phyloP scores from a whole-genome alignment of 2,797 vertebrate species.

The Brachyrhaphis roseni region DNA sequence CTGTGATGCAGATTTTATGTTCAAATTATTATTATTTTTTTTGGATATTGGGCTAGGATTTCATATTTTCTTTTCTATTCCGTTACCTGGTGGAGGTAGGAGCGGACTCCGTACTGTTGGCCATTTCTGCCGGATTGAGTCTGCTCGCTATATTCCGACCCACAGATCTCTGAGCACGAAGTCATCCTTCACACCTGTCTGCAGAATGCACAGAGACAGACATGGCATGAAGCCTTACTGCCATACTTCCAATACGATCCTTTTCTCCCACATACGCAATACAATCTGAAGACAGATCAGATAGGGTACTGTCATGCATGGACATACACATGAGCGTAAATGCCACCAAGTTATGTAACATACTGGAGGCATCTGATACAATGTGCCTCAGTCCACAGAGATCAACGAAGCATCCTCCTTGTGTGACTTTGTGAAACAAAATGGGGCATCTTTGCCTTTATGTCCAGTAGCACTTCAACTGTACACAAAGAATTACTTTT shows the following conservation, averaged over 20 bases:
- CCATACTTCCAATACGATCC: conserved; percentile 8
- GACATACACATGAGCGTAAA: conserved; percentile 16
- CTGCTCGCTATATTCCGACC: conserved; percentile 84
- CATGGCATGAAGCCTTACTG: conserved; percentile 24
- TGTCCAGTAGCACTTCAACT: conserved; percentile 24
- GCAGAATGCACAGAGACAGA: conserved; percentile 23
- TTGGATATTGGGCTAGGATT: not conserved
- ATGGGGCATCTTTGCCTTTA: conserved; percentile 34
- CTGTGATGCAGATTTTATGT: not conserved
- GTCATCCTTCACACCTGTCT: conserved; percentile 89
- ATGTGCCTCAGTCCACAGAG: conserved; percentile 36
- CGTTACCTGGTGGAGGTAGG: conserved; percentile 91
- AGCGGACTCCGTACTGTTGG: conserved; percentile 96
- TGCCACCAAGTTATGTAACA: conserved; percentile 52
- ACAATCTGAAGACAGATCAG: conserved; percentile 14
- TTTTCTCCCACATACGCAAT: not conserved
- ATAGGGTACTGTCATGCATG: conserved; percentile 6
- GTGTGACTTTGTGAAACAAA: conserved; percentile 58
- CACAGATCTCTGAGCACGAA: conserved; percentile 90
- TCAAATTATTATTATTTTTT: not conserved
- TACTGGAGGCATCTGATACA: conserved; percentile 10
- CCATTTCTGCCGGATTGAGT: conserved; percentile 75
- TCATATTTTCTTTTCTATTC: not conserved
- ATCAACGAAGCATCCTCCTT: conserved; percentile 50
- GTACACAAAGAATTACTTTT: not conserved